Percentiles rank a stretch among this genome's conserved stretches.
Evolutionary conservation across 2,113 vertebrate species (phyloP).

Genomic region (Prinia subflava): DNA sequence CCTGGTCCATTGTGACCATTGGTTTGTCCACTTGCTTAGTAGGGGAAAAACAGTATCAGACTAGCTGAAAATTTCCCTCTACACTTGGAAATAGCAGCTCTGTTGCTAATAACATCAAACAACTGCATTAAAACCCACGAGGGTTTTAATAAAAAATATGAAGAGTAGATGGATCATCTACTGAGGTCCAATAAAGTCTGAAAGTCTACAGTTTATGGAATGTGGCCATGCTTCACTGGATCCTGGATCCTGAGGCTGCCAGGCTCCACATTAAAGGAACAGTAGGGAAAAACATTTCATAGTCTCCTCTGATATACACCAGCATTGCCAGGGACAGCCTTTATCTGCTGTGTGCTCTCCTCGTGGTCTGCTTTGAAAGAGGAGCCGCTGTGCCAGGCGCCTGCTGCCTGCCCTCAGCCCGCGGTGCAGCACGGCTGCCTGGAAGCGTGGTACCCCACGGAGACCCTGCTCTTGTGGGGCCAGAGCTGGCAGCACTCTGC

Average conservation of each 20-base stretch:
- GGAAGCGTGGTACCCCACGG: rapidly evolving
- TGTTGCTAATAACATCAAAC: background rate
- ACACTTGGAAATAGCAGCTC: background rate
- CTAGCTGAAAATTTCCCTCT: background rate
- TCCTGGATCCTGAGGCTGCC: background rate
- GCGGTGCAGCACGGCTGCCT: rapidly evolving
- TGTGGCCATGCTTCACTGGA: background rate
- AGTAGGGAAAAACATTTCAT: background rate
- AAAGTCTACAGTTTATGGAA: background rate
- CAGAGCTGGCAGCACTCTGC: background rate
- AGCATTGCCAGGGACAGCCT: background rate
- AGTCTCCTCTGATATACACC: background rate
- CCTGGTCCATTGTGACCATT: background rate
- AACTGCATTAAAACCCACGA: background rate
- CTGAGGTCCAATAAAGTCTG: background rate
- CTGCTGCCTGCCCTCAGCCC: background rate
- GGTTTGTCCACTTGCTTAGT: background rate
- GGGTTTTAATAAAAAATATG: background rate
- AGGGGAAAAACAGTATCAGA: background rate
- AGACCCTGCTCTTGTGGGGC: background rate
- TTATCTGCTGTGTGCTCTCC: background rate
- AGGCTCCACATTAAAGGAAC: background rate
- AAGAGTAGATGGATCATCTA: background rate
- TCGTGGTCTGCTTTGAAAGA: background rate
- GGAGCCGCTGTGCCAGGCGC: background rate